Base-by-base conservation (phyloP, 2,888 invertebrate genomes). In the Acrobasis consociella region DNA sequence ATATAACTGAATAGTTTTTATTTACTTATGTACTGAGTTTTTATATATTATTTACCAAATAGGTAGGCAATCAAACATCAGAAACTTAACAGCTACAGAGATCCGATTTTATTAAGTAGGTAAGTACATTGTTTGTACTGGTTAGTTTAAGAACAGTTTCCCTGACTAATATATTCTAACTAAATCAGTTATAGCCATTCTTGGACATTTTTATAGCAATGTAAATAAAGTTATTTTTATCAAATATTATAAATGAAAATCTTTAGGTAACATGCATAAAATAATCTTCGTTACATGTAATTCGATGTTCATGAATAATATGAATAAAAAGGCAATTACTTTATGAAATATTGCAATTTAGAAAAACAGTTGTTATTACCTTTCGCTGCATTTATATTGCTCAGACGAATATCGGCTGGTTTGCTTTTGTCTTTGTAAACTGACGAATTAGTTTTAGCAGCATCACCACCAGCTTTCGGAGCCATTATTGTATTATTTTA, bases 331-430 rank as follows among this genome's bases (percentile, higher is more conserved):
- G 11, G 17, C 3, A 16, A 38, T 58, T 37, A 62, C n/a, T 63
- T 62, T 60, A 58, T 22, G 52, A 62, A 46, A 49, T 38, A 49
- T 37, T 37, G 16, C 37, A n/a, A n/a, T 58, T 50, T 46, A 38
- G 1, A 49, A 38, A 37, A 58, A 64, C 67, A 69, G 63, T 62
- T 65, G 64, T 63, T 59, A 50, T 53, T 94, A 98, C 99, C 98
- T 96, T 99, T 99, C 62, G 99, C 99, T 80, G 99, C 99, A 89
- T 96, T 96, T 78, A 99, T 99, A 86, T 99, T 99, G 85, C 99
- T 99, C 72, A 94, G 94, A 63, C 99, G 95, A 80, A 99, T 98
- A 93, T 99, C 98, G 51, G 95, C 94, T 53, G 99, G 99, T 93
- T 99, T 99, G 80, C 95, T 96, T 94, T 97, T 97, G 90, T 97